Conservation (phyloP, 2,888 invertebrate species). For the Alsophila aescularia region DNA sequence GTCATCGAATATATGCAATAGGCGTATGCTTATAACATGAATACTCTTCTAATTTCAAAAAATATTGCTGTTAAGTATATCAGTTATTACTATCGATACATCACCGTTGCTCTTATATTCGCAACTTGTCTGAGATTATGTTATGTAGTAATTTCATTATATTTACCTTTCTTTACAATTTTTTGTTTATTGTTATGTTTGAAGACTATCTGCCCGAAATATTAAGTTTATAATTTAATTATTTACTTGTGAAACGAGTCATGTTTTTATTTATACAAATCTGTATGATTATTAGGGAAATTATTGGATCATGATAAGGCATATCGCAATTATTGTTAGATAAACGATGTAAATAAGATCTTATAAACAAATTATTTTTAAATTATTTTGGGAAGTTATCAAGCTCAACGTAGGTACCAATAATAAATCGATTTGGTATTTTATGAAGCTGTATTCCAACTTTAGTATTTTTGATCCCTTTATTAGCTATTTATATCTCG, state of each 20-base stretch:
- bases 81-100: conserved; percentile 44
- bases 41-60: conserved; percentile 38
- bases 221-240: conserved; percentile 67
- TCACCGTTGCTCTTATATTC: conserved; percentile 50
- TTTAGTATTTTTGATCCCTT: conserved; percentile 56
- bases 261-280: conserved; percentile 74
- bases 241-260: conserved; percentile 64
- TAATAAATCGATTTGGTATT: conserved; percentile 39
- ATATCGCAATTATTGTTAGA: conserved; percentile 71
- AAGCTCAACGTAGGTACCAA: conserved; percentile 44
- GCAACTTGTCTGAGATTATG: conserved; percentile 70
- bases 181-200: conserved; percentile 81
- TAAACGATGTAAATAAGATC: conserved; percentile 68
- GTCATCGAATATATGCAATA: conserved; percentile 49
- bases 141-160: conserved; percentile 54
- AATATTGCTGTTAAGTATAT: background rate
- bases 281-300: conserved; percentile 66
- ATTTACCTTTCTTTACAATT: conserved; percentile 45
- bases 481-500: conserved; percentile 29
- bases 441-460: conserved; percentile 42
- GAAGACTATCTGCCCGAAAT: conserved; percentile 67
- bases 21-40: conserved; percentile 38
- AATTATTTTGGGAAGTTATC: conserved; percentile 60
- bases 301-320: conserved; percentile 68
- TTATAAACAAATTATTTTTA: conserved; percentile 66